Evolutionary conservation across 2,888 invertebrate species (phyloP).

Genomic region (Acanthosepion esculentum): DNA sequence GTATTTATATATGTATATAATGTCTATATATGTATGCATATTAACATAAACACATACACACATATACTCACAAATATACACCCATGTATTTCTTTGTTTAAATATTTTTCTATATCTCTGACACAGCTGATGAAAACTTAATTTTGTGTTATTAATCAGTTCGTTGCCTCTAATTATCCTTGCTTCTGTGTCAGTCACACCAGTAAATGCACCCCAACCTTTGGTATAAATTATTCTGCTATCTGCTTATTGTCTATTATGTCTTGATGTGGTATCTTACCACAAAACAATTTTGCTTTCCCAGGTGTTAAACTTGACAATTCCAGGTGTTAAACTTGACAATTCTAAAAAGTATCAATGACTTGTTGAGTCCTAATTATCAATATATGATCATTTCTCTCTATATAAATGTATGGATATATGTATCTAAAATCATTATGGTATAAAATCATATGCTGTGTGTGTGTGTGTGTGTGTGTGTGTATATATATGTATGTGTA

Average conservation of each 20-base stretch:
- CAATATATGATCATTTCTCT: not conserved
- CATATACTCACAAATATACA: not conserved
- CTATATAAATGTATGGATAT: not conserved
- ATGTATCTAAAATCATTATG: not conserved
- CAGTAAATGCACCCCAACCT: conserved; percentile 53
- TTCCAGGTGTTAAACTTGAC: not conserved
- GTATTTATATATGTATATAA: not conserved
- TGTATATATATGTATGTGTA: not conserved
- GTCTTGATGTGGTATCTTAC: conserved; percentile 14
- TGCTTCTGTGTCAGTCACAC: conserved; percentile 58
- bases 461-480: not conserved
- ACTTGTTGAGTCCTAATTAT: not conserved
- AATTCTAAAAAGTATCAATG: not conserved
- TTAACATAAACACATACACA: not conserved
- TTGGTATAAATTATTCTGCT: conserved; percentile 24
- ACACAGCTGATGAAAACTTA: not conserved
- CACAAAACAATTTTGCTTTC: not conserved
- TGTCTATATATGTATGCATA: not conserved
- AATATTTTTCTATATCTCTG: not conserved
- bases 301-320: no score
- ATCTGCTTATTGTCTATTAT: conserved; percentile 41
- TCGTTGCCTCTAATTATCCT: conserved; percentile 35
- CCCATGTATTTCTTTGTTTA: not conserved
- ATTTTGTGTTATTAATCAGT: not conserved
- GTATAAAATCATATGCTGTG: not conserved